Percentiles rank a stretch among this genome's conserved stretches.
Conservation (phyloP, 1,140 invertebrate genomes). For the Lasaia peninsularis region DNA sequence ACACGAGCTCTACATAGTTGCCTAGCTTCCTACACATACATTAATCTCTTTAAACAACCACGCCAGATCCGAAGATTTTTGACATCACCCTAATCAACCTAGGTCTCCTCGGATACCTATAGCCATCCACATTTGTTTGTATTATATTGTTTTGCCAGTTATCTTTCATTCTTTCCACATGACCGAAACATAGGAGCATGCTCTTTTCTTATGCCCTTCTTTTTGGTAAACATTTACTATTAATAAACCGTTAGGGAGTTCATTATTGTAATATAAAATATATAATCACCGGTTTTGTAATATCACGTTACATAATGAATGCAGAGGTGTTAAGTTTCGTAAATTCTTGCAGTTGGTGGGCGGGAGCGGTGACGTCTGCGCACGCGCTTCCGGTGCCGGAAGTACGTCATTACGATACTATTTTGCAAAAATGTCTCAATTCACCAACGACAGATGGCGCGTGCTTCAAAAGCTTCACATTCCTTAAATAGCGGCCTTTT, state of each 20-base stretch:
- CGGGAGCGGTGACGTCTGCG: slow-evolving; percentile 53
- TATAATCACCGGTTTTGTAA: background rate
- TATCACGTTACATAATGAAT: slow-evolving; percentile 14
- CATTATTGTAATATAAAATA: background rate
- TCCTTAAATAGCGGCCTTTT: slow-evolving; percentile 49
- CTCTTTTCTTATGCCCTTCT: too few species aligned
- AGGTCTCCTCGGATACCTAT: too few species aligned
- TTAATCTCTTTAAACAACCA: too few species aligned
- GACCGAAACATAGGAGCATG: too few species aligned
- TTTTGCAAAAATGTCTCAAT: slow-evolving; percentile 73
- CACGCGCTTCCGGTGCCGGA: slow-evolving; percentile 71
- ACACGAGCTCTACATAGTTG: too few species aligned
- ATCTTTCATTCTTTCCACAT: too few species aligned
- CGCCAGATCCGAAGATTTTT: too few species aligned
- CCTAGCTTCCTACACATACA: too few species aligned
- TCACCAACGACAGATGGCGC: slow-evolving; percentile 57
- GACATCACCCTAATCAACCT: too few species aligned
- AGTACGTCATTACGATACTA: slow-evolving; percentile 66
- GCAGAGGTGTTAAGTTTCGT: slow-evolving; percentile 49
- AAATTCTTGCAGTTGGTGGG: slow-evolving; percentile 44
- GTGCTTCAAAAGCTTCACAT: slow-evolving; percentile 51
- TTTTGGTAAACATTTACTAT: too few species aligned
- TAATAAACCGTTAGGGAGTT: background rate
- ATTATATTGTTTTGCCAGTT: too few species aligned
- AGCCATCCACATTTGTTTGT: too few species aligned